Base-by-base conservation (phyloP, 2,888 invertebrate genomes). In the Megalurothrips usitatus region DNA sequence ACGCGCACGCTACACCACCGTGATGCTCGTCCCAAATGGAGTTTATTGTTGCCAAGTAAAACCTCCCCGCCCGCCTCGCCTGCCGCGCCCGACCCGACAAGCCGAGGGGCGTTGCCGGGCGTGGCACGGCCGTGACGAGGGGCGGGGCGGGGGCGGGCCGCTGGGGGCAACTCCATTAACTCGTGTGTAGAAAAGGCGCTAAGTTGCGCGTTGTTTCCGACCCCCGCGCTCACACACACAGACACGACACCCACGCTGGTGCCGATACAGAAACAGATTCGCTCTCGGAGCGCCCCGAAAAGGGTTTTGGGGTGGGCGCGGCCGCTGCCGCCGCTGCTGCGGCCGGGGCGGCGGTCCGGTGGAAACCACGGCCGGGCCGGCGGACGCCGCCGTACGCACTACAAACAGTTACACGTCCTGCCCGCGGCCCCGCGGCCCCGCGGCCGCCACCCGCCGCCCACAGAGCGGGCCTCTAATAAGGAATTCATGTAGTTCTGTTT, bases 11-110 rank as follows among this genome's bases (percentile, higher is more conserved):
- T 23, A 68, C 68, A 68, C 68, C 68, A 75, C 68, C 23, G 68
- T 75, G 68, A 75, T 75, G 68, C 68, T 75, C 68, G 68, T 75
- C 68, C 68, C 68, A 75, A 75, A 75, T 75, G 68, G 68, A 75
- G 68, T 75, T 75, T 75, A 75, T 75, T 75, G 68, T 75, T 75
- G 68, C 68, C 23, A 75, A 75, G 68, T 75, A 75, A 75, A 75
- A 75, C 68, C 34, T 6, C 34, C 34, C 34, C 34, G 2, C 34
- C 34, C n/a, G n/a, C n/a, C n/a, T n/a, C n/a, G n/a, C n/a, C n/a
- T n/a, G n/a, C n/a, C n/a, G n/a, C n/a, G n/a, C 3, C 34, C 34
- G 34, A 43, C 34, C 58, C 58, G 58, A 58, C 58, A 58, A 11
- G 58, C 34, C 34, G 34, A 43, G 34, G n/a, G 58, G 58, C 58